Conservation (phyloP, 2,888 invertebrate genomes). For the Axea sp. region DNA sequence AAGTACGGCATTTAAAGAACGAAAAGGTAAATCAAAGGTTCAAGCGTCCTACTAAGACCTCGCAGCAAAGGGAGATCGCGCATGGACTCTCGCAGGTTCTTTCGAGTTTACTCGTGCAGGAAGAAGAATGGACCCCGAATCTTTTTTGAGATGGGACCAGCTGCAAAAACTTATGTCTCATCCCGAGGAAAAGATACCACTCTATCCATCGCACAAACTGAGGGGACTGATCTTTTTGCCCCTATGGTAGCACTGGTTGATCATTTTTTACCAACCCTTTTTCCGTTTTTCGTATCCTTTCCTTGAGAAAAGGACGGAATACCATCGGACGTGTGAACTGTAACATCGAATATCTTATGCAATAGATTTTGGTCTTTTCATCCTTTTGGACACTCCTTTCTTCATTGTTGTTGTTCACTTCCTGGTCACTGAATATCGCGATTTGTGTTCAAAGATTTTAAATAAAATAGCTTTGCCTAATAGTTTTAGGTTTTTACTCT, state of each 20-base stretch:
- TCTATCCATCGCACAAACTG: conserved; percentile 49
- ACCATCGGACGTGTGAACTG: conserved; percentile 62
- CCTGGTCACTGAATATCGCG: conserved; percentile 56
- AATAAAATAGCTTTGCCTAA: no score
- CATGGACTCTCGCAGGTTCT: conserved; percentile 74
- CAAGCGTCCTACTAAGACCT: conserved; percentile 44
- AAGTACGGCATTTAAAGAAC: conserved; percentile 48
- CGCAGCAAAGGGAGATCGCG: conserved; percentile 65
- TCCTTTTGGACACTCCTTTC: conserved; percentile 46
- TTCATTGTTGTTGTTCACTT: conserved; percentile 43
- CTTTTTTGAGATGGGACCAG: conserved; percentile 72
- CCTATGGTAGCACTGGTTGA: conserved; percentile 75
- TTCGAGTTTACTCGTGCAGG: conserved; percentile 78
- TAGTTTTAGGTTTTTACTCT: no score
- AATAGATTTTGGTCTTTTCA: conserved; percentile 44
- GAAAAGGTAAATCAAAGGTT: conserved; percentile 56
- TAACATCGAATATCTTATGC: conserved; percentile 42
- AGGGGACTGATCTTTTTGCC: conserved; percentile 72
- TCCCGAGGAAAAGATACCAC: conserved; percentile 73
- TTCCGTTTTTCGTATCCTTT: conserved; percentile 69
- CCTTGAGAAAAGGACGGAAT: conserved; percentile 44
- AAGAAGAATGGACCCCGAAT: conserved; percentile 72
- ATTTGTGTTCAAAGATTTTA: no score
- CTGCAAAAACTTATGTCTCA: conserved; percentile 76
- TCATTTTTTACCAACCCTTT: conserved; percentile 79